Base-by-base conservation (phyloP, 2,113 vertebrate species). In the Megalops atlanticus region DNA sequence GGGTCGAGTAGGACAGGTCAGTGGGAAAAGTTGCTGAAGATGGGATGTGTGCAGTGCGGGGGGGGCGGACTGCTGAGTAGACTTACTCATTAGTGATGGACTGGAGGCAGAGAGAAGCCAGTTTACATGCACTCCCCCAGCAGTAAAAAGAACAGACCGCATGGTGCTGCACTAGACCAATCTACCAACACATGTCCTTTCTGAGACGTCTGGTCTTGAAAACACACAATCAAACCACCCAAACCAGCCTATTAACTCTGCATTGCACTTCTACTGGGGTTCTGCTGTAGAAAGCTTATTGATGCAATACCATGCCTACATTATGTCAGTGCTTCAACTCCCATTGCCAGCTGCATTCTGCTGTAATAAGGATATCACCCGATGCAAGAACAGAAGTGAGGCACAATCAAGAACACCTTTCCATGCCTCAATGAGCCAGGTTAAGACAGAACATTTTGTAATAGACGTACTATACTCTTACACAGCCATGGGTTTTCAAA, bases 1-100 rank as follows among this genome's bases (percentile, higher is more conserved):
- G 93, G 93, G 94, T 92, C 93, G 93, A 93, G 94, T 94, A 96
- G 92, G 91, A 95, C 80, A 4, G 96, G 96, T 97, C 96, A 96
- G 92, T 94, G 91, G 91, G 94, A 94, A 94, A 95, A 94, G 93
- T 92, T 93, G 95, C 94, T 94, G 92, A 92, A 43, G 73, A 31
- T 18, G 35, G 70, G 88, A 91, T 64, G 58, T 31, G 52, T 58
- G 52, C n/a, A n/a, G 49, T 21, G 52, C 8, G 18, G 4, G 52
- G 52, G 90, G 92, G 92, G 90, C 93, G n/a, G 93, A 93, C 94
- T 93, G 95, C 92, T 93, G 93, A 91, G 93, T 91, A 91, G 87
- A 88, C 92, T 94, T 95, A 94, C 94, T 95, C 94, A 95, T 95
- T 93, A 93, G 95, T 95, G 95, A 95, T 93, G 94, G 70, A 74